Evolutionary conservation across 2,888 invertebrate species (phyloP), one percentile per base, ranked within the genome.

Genomic region (Drosophila flavopinicola): DNA sequence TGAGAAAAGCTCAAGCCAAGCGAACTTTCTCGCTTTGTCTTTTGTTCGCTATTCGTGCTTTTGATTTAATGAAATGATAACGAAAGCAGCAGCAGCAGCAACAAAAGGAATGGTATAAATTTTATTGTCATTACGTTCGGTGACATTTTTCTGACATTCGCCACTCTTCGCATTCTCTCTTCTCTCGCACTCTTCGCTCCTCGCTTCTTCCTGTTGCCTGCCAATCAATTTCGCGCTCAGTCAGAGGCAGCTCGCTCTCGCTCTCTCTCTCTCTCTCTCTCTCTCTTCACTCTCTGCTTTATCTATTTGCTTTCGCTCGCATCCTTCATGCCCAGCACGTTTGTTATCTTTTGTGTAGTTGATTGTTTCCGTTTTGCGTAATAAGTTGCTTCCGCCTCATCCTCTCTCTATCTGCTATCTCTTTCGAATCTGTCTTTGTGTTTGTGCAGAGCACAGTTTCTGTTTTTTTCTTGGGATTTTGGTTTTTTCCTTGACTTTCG

Each of bases 11-110:
- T 52, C 42, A 54, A 56, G n/a, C 59, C 32, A 49, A 56, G 27
- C 44, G 66, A 72, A 72, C 49, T 66, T 47, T 60, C 35, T 32
- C 48, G 39, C 66, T 69, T 61, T 73, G 69, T 57, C 69, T 66
- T 60, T 64, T 65, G 51, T 59, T 64, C 72, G 59, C 67, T 60
- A 65, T 78, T 61, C 65, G 48, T 64, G 53, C 58, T 57, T 77
- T 66, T 66, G 85, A 84, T 85, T 83, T 75, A 84, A 80, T 84
- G 72, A 84, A 83, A 83, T 78, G 85, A 84, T 84, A 84, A 80
- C 63, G 67, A 41, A 32, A 48, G 6, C 41, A 49, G 44, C 47
- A 38, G 7, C 15, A 24, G 11, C 15, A 53, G 52, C 9, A 45
- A 48, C 61, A 54, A 56, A 41, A 39, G 44, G 29, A 65, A 56